phyloP scores from a whole-genome alignment of 2,113 vertebrate species.

The Numenius arquata region DNA sequence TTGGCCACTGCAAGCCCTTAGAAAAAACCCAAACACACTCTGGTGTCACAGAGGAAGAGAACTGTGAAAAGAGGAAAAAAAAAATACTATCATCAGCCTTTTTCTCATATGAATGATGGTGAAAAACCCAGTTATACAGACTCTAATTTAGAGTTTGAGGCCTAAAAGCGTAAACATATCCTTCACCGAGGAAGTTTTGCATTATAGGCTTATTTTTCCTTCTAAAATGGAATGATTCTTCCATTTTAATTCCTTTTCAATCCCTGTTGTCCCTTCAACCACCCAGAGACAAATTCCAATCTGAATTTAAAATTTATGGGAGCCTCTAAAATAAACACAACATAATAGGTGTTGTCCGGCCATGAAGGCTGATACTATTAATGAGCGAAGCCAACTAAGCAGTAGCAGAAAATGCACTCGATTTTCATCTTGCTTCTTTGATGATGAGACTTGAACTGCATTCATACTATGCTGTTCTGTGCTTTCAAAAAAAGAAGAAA shows the following conservation, averaged over 20 bases:
- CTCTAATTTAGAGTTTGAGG: neutral
- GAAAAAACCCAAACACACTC: neutral
- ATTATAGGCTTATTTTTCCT: neutral
- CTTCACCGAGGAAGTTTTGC: neutral
- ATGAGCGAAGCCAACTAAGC: neutral
- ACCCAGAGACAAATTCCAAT: neutral
- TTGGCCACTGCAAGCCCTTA: neutral
- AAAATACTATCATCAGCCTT: neutral
- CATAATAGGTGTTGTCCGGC: neutral
- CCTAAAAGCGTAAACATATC: neutral
- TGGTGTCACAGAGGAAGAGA: neutral
- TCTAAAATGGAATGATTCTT: neutral
- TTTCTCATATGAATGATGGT: neutral
- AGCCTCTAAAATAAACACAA: neutral
- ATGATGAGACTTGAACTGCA: neutral
- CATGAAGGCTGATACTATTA: neutral
- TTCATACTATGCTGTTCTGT: neutral
- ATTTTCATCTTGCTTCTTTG: neutral
- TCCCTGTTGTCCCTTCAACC: neutral
- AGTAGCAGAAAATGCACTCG: neutral
- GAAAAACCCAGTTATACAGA: neutral
- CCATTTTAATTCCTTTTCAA: neutral
- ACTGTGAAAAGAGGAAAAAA: neutral
- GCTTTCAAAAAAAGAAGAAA: neutral
- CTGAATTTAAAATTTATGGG: neutral